Conservation (phyloP, 2,888 invertebrate species). For the Orthosia cruda region DNA sequence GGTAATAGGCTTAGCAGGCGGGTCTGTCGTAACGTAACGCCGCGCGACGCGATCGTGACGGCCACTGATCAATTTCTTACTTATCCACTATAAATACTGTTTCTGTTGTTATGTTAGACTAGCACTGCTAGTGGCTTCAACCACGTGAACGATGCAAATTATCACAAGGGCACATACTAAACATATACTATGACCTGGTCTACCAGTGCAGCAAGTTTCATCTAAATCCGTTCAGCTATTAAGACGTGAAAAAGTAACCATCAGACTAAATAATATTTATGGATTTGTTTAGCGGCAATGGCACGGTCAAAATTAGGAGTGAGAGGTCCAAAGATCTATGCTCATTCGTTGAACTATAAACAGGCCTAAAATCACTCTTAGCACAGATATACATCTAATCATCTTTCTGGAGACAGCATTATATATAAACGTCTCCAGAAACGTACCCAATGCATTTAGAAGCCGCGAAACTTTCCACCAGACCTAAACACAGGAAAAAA, state of each 20-base stretch:
- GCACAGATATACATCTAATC: too few species aligned
- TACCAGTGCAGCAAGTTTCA: too few species aligned
- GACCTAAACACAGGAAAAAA: constrained; percentile 6
- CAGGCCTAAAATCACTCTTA: not conserved
- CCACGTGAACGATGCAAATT: too few species aligned
- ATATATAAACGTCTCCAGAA: too few species aligned
- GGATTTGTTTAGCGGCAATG: not conserved
- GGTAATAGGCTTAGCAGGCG: constrained; percentile 50
- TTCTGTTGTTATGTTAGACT: not conserved
- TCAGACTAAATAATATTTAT: too few species aligned
- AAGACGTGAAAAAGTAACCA: too few species aligned
- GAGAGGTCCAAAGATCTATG: not conserved
- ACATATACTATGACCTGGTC: too few species aligned
- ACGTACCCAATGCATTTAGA: not conserved
- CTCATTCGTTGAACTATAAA: not conserved
- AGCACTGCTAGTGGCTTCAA: too few species aligned
- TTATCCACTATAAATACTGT: constrained; percentile 9
- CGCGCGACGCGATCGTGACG: constrained; percentile 24
- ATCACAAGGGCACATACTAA: too few species aligned
- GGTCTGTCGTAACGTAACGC: constrained; percentile 21
- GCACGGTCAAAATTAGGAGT: not conserved
- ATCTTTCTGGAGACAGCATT: too few species aligned
- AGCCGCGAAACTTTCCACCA: not conserved
- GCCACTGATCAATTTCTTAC: constrained; percentile 24
- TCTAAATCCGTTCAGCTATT: too few species aligned